Percentiles rank a stretch among this genome's conserved stretches.
These are phyloP conservation scores for Thymelicus lineola DNA, from an alignment of 2,888 invertebrate species.

Conservation along the genomic window DNA sequence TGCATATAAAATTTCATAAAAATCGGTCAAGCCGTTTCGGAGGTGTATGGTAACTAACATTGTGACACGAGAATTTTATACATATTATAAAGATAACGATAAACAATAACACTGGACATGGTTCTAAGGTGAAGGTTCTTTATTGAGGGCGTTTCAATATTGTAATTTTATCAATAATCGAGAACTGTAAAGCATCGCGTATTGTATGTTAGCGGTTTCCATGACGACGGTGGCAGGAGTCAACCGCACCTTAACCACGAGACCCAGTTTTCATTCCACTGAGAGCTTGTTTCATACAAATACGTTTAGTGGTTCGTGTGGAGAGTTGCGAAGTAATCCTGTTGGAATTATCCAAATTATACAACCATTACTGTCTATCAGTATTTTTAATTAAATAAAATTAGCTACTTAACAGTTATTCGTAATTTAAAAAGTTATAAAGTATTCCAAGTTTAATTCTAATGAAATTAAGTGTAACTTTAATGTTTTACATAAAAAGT, in stretches of 20 bases:
- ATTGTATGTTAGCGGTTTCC: constrained; percentile 74
- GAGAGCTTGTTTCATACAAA: constrained; percentile 24
- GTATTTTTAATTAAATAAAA: background rate
- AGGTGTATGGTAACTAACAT: too few relatives aligned
- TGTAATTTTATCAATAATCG: constrained; percentile 76
- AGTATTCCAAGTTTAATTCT: too few relatives aligned
- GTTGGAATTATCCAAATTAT: background rate
- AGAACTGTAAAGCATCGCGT: constrained; percentile 54
- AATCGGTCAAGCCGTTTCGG: too few relatives aligned
- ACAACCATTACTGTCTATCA: too few relatives aligned
- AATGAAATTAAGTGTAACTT: too few relatives aligned
- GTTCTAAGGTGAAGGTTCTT: constrained; percentile 8
- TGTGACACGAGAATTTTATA: too few relatives aligned
- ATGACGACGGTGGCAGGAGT: constrained; percentile 65
- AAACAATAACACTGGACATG: background rate
- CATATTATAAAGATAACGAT: too few relatives aligned
- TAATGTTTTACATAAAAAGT: too few relatives aligned
- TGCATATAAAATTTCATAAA: too few relatives aligned
- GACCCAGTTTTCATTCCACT: constrained; percentile 57
- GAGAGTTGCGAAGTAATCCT: background rate
- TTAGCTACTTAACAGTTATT: too few relatives aligned
- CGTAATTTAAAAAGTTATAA: too few relatives aligned
- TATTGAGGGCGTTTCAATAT: constrained; percentile 27
- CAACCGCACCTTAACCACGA: constrained; percentile 69
- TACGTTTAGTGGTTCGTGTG: constrained; percentile 4